Conservation (phyloP, 2,888 invertebrate genomes). For the Drosophila macrospina region DNA sequence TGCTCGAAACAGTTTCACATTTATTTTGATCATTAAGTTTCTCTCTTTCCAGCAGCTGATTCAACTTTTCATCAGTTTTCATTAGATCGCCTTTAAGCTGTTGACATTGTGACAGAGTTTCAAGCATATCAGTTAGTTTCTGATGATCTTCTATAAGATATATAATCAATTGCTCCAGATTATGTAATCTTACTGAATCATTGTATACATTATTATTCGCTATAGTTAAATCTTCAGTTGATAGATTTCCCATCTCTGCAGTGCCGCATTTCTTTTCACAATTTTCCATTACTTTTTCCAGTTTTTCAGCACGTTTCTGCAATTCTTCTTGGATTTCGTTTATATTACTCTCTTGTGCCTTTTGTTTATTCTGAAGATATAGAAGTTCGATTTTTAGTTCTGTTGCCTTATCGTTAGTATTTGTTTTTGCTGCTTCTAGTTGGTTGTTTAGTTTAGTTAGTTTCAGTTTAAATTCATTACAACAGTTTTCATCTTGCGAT, state of each 20-base stretch:
- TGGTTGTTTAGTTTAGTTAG: conserved; percentile 20
- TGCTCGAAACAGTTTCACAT: background rate
- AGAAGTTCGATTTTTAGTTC: conserved; percentile 16
- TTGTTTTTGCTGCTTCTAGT: background rate
- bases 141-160: conserved; percentile 1
- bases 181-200: conserved; percentile 1
- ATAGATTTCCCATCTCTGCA: background rate
- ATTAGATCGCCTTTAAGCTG: background rate
- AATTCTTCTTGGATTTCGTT: background rate
- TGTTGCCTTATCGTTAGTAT: background rate
- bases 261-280: conserved; percentile 23
- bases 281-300: background rate
- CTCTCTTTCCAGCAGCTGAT: background rate
- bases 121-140: background rate
- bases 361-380: conserved; percentile 21
- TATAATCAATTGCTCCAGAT: conserved; percentile 16
- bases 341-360: conserved; percentile 17
- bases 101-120: background rate
- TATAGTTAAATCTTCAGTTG: background rate
- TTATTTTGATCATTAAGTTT: background rate
- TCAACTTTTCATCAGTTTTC: background rate
- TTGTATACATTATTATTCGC: background rate
- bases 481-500: conserved; percentile 25
- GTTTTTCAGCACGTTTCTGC: background rate
- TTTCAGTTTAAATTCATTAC: conserved; percentile 13